These are phyloP conservation scores for Toxotes chatareus DNA, from an alignment of 2,113 vertebrate species.

Conservation along the genomic window DNA sequence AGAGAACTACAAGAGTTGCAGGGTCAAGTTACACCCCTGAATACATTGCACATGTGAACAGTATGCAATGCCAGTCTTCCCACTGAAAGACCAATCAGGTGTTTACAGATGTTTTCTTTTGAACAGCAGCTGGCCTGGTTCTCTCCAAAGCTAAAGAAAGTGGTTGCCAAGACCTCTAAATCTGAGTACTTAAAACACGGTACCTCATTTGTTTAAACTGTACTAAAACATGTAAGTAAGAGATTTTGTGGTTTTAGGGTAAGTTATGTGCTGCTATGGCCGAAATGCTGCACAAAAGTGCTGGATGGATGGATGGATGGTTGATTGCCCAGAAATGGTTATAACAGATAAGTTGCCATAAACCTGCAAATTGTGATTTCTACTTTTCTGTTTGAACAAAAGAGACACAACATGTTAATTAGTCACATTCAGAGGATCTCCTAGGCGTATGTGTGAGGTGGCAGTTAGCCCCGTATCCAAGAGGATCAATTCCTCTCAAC, in stretches of 20 bases:
- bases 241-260: neutral
- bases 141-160: neutral
- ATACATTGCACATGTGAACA: conserved; percentile 50
- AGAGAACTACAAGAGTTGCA: conserved; percentile 53
- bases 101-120: too few species aligned
- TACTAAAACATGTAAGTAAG: neutral
- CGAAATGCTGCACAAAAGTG: neutral
- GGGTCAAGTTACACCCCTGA: conserved; percentile 54
- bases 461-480: too few species aligned
- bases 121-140: neutral
- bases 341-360: neutral
- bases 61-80: conserved; percentile 51
- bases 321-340: neutral
- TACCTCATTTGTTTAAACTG: neutral
- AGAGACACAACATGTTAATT: too few species aligned
- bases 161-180: neutral
- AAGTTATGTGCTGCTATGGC: neutral
- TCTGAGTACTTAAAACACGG: neutral
- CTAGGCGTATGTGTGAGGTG: too few species aligned
- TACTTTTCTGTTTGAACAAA: neutral
- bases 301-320: neutral
- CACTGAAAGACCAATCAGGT: conserved; percentile 30
- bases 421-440: too few species aligned
- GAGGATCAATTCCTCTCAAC: too few species aligned
- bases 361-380: neutral